phyloP scores from a whole-genome alignment of 2,888 invertebrate genomes.

The Scaeva pyrastri region DNA sequence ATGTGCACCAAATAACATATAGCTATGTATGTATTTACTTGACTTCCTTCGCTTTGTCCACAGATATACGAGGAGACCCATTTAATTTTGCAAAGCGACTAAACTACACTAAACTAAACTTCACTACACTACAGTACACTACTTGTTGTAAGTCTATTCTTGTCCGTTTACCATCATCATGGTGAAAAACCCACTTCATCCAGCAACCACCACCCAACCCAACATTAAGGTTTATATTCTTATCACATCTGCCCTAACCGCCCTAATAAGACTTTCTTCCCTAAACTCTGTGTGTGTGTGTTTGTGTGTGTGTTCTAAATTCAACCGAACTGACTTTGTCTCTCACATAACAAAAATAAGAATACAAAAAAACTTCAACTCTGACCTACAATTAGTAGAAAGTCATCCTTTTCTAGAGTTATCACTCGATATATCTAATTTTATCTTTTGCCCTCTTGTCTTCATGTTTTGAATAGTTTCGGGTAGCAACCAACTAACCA shows the following conservation, averaged over 20 bases:
- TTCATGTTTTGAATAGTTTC: conserved; percentile 46
- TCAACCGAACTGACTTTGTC: conserved; percentile 7
- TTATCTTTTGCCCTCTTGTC: conserved; percentile 35
- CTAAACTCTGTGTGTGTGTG: conserved; percentile 2
- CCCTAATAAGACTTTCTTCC: conserved; percentile 17
- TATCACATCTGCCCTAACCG: conserved; percentile 28
- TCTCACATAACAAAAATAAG: background rate
- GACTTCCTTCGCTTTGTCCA: background rate
- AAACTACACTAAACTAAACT: background rate
- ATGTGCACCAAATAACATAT: conserved; percentile 16
- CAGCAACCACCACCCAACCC: conserved; percentile 1
- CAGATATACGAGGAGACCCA: background rate
- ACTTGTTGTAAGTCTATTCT: conserved; percentile 30
- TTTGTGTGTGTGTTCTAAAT: conserved; percentile 1
- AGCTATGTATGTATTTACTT: no score
- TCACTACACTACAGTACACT: conserved; percentile 9
- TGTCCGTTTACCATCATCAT: conserved; percentile 7
- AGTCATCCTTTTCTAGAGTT: conserved; percentile 38
- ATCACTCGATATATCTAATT: conserved; percentile 56
- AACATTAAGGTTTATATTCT: conserved; percentile 25
- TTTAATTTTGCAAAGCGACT: conserved; percentile 9
- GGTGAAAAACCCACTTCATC: conserved; percentile 16
- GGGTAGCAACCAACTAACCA: conserved; percentile 6
- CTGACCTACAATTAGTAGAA: conserved; percentile 57
- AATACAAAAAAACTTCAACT: conserved; percentile 27